Evolutionary conservation across 37 sponge, comb jelly and placozoan species (phyloP).

Genomic region (Mnemiopsis leidyi): DNA sequence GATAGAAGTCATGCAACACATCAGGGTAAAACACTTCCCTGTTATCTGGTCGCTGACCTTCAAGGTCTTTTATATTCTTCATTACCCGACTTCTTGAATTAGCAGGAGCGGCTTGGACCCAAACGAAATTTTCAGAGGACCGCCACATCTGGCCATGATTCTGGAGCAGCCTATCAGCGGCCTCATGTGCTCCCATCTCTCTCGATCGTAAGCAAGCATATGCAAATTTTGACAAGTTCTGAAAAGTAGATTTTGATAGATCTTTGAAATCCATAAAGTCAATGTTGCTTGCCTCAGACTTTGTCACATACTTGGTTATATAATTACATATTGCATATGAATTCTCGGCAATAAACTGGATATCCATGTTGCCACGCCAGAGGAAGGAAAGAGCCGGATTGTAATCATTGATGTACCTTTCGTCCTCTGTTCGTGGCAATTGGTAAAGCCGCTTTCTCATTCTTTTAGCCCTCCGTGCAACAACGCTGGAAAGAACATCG

Average conservation of each 20-base stretch:
- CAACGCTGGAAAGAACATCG: slow-evolving; percentile 18
- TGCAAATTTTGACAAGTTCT: background rate
- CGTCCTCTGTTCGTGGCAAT: background rate
- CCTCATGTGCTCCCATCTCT: slow-evolving; percentile 33
- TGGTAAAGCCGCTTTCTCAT: slow-evolving; percentile 14
- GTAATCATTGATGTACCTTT: background rate
- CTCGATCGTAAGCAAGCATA: background rate
- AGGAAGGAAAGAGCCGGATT: slow-evolving; percentile 1
- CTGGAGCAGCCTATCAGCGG: background rate
- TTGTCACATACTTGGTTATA: background rate
- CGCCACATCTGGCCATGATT: background rate
- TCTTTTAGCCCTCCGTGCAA: background rate
- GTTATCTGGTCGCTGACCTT: background rate
- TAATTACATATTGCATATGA: background rate
- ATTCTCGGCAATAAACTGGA: slow-evolving; percentile 44
- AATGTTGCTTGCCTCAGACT: background rate
- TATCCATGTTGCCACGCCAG: slow-evolving; percentile 26
- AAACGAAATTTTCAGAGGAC: background rate
- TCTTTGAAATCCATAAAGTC: background rate
- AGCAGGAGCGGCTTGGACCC: background rate
- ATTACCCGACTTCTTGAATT: background rate
- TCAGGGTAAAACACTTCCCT: background rate
- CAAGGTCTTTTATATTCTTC: background rate
- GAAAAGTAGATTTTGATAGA: background rate
- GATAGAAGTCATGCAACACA: slow-evolving; percentile 11